Conservation (phyloP, 2,888 invertebrate genomes). For the Pristionchus fissidentatus region DNA sequence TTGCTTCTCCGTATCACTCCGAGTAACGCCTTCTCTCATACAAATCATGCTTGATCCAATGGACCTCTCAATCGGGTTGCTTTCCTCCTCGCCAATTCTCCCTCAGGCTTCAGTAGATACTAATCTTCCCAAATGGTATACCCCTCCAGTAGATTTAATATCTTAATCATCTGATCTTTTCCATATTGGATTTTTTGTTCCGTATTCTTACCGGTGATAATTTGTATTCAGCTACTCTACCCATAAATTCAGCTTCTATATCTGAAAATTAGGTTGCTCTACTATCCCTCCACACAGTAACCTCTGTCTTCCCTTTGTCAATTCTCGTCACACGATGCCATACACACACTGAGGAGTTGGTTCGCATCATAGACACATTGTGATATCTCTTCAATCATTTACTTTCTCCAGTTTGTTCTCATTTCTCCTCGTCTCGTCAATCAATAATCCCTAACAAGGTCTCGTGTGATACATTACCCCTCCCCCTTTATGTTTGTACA, state of each 20-base stretch:
- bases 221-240: slow-evolving; percentile 14
- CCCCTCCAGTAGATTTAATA: slow-evolving; percentile 15
- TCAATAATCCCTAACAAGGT: slow-evolving; percentile 39
- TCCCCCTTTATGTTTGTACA: slow-evolving; percentile 26
- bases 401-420: slow-evolving; percentile 14
- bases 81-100: neutral
- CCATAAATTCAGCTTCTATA: neutral
- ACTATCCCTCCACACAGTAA: neutral
- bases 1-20: neutral
- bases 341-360: slow-evolving; percentile 14
- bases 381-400: slow-evolving; percentile 31
- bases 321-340: neutral
- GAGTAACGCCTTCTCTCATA: neutral
- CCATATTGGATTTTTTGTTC: slow-evolving; percentile 21
- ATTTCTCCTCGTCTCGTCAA: slow-evolving; percentile 1
- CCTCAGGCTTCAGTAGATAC: neutral
- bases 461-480: slow-evolving; percentile 33
- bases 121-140: slow-evolving; percentile 2
- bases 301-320: neutral
- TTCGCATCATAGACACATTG: slow-evolving; percentile 28
- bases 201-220: slow-evolving; percentile 12
- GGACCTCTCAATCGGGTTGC: neutral
- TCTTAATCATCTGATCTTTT: neutral
- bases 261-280: neutral
- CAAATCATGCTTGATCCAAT: neutral